Evolutionary conservation across 2,797 vertebrate species (phyloP), one percentile per base, ranked within the genome.

Genomic region (Eleutherodactylus coqui): DNA sequence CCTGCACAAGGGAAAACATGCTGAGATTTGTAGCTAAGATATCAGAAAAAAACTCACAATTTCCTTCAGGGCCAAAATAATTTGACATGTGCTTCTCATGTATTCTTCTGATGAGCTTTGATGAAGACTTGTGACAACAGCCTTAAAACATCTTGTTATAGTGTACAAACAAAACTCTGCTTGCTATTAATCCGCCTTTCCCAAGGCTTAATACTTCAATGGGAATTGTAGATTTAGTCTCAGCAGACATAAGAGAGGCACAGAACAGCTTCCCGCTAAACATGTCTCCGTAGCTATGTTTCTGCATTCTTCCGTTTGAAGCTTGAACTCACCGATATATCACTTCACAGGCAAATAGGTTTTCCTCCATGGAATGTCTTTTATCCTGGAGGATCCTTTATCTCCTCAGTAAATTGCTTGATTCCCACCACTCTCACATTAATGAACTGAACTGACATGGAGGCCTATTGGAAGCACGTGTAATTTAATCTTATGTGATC

Each of bases 291-390:
- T 45, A 77, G 70, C 47, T 36, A 38, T 45, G 55, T 38, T 64
- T 32, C n/a, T 72, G 21, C 80, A 75, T 81, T 75, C 72, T 77
- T 75, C 88, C 84, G 83, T 86, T 84, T 55, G 84, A 92, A 91
- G 90, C 82, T 82, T 86, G 82, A 88, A 86, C 53, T 88, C 87
- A 83, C 91, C 90, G 89, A 81, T 93, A 93, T 90, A 91, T 88
- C 51, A 80, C 69, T 79, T 78, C 47, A 83, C 58, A 72, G 0
- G 82, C 32, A 47, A 83, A 38, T 64, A 67, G 78, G 76, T 83
- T 73, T 84, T 79, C 38, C 29, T 64, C 81, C 82, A 17, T 85
- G 86, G 88, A 89, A 89, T 88, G 87, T 69, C 90, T 91, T 91
- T 90, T 84, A 87, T 88, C 87, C 89, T 80, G 87, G 41, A 78